Percentiles rank a stretch among this genome's conserved stretches.
These are phyloP conservation scores for Apodemia mormo DNA, from an alignment of 2,888 invertebrate genomes.

Conservation along the genomic window DNA sequence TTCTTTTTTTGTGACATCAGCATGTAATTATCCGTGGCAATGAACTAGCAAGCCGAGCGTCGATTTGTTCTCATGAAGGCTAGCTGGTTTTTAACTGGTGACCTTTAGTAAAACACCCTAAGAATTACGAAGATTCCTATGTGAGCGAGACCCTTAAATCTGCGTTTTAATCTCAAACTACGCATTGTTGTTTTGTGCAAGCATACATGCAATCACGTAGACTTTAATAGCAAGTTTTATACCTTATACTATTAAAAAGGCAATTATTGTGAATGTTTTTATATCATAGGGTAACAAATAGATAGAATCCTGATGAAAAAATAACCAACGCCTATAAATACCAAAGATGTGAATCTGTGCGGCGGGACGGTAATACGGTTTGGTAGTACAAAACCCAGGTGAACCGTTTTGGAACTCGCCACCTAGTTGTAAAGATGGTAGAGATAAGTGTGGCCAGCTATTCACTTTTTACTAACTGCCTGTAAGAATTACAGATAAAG, in stretches of 20 bases:
- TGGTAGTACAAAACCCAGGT: too few species aligned
- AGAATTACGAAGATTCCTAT: constrained; percentile 48
- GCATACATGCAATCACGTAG: not conserved
- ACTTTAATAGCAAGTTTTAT: not conserved
- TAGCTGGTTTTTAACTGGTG: constrained; percentile 70
- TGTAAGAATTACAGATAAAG: too few species aligned
- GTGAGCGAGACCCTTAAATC: constrained; percentile 33
- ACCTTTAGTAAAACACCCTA: constrained; percentile 66
- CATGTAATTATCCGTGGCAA: constrained; percentile 66
- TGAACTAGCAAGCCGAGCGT: constrained; percentile 49
- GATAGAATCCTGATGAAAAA: too few species aligned
- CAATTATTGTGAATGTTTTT: too few species aligned
- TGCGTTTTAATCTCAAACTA: constrained; percentile 8
- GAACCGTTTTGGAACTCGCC: too few species aligned
- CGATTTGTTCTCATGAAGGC: constrained; percentile 52
- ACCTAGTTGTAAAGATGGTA: too few species aligned
- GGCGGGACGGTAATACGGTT: too few species aligned
- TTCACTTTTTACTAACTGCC: too few species aligned
- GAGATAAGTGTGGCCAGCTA: too few species aligned
- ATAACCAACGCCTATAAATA: too few species aligned
- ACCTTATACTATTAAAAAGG: not conserved
- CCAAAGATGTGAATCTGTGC: too few species aligned
- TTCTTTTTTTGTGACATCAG: constrained; percentile 52
- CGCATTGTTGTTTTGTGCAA: constrained; percentile 5
- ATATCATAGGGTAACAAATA: too few species aligned